phyloP scores from a whole-genome alignment of 2,797 vertebrate species.

The Lophius americanus region DNA sequence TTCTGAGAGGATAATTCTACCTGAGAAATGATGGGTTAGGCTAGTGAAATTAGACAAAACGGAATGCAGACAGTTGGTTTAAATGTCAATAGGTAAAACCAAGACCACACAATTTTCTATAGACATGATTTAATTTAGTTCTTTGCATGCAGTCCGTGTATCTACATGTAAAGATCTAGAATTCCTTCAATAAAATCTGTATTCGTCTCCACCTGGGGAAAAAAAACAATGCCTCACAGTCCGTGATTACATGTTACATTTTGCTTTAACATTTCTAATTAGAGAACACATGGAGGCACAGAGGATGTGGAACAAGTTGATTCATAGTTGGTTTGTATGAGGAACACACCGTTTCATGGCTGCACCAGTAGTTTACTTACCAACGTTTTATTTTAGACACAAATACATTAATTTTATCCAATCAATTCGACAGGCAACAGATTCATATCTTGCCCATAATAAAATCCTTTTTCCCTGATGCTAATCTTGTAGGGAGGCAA shows the following conservation, averaged over 20 bases:
- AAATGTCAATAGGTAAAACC: background rate
- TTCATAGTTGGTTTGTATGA: conserved; percentile 55
- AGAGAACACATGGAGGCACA: conserved; percentile 53
- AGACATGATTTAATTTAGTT: background rate
- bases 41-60: conserved; percentile 4
- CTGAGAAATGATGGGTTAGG: background rate
- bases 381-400: background rate
- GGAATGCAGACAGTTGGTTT: background rate
- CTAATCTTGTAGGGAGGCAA: conserved; percentile 55
- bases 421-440: background rate
- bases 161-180: conserved; percentile 40
- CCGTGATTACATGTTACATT: conserved; percentile 68
- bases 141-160: conserved; percentile 8
- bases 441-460: background rate
- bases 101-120: background rate
- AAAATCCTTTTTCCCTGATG: conserved; percentile 39
- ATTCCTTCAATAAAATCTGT: conserved; percentile 33
- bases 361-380: background rate
- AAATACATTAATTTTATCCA: background rate
- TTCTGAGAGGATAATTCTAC: background rate
- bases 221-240: conserved; percentile 44
- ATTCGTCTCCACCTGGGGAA: conserved; percentile 58
- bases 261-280: conserved; percentile 66
- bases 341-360: conserved; percentile 8
- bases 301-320: conserved; percentile 69